Evolutionary conservation across 2,888 invertebrate genomes (phyloP), one percentile per base, ranked within the genome.

Genomic region (Eupithecia vulgata): DNA sequence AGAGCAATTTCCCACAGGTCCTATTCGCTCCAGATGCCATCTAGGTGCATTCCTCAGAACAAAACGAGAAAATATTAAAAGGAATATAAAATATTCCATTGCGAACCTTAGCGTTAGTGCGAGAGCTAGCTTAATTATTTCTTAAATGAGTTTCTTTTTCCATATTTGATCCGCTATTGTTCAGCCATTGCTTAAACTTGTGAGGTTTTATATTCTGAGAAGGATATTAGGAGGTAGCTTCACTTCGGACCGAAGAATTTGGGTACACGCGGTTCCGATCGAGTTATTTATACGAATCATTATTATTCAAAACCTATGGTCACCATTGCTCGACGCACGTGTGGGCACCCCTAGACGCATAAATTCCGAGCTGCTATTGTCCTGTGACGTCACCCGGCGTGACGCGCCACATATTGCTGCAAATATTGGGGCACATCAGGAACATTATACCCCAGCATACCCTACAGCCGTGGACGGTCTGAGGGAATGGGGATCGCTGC

Each of bases 311-410:
- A 59, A 59, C 52, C 25, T 61, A 71, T 83, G 78, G 87, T 78
- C 79, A 82, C 85, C 81, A 76, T 76, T 82, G 72, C 67, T 45
- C 57, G 70, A 73, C 81, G 87, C 91, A 91, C 91, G 91, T 91
- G 90, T 85, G 82, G 37, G 73, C 85, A 80, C 86, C 88, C 89
- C 82, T 85, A 87, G 86, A 88, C 90, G 89, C 88, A 90, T 90
- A 91, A 91, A 91, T 91, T 89, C 83, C 81, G 74, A 71, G 78
- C 81, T 83, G 85, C 84, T 57, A 89, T 89, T 89, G 88, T 87
- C 75, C 80, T 67, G 79, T 84, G 87, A 85, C 87, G 85, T 84
- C 84, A 84, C 80, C 77, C 71, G 81, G 79, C 83, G 81, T 78
- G 82, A 82, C 84, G 76, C 76, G 84, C 85, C 83, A 86, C 87